These are phyloP conservation scores for Meganola albula DNA, from an alignment of 2,888 invertebrate species.

Conservation along the genomic window DNA sequence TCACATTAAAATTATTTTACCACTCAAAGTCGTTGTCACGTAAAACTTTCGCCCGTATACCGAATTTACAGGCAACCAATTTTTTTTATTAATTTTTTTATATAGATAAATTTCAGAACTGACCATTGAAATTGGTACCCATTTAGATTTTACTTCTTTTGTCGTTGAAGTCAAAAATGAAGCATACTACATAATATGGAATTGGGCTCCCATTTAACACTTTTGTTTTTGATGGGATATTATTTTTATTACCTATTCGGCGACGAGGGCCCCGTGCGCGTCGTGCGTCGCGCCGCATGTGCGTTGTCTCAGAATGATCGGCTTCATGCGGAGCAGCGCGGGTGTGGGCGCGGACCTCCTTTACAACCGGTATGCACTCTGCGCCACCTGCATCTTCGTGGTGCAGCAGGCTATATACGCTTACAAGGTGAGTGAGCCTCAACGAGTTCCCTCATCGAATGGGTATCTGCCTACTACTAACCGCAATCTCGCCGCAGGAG, in stretches of 20 bases:
- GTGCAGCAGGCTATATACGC: slow-evolving; percentile 46
- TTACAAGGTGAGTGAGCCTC: slow-evolving; percentile 31
- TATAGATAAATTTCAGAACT: too few relatives aligned
- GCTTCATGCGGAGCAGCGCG: slow-evolving; percentile 28
- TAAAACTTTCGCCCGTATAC: too few relatives aligned
- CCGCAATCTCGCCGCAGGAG: slow-evolving; percentile 26
- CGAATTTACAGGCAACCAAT: too few relatives aligned
- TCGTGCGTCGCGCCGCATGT: slow-evolving; percentile 34
- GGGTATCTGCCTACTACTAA: too few relatives aligned
- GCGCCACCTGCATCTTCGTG: slow-evolving; percentile 36
- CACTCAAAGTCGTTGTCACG: too few relatives aligned
- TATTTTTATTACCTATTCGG: not conserved
- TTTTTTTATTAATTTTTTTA: too few relatives aligned
- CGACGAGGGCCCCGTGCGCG: slow-evolving; percentile 21
- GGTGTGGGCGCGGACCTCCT: slow-evolving; percentile 6
- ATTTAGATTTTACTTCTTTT: too few relatives aligned
- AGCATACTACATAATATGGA: too few relatives aligned
- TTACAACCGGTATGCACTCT: slow-evolving; percentile 38
- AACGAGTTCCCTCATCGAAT: not conserved
- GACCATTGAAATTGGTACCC: too few relatives aligned
- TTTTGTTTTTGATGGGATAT: not conserved
- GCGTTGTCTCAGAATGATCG: slow-evolving; percentile 29
- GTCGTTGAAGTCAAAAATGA: too few relatives aligned
- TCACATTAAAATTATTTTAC: too few relatives aligned
- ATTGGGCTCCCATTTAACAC: too few relatives aligned